Conservation (phyloP, 2,888 invertebrate species). For the Eupithecia tripunctaria region DNA sequence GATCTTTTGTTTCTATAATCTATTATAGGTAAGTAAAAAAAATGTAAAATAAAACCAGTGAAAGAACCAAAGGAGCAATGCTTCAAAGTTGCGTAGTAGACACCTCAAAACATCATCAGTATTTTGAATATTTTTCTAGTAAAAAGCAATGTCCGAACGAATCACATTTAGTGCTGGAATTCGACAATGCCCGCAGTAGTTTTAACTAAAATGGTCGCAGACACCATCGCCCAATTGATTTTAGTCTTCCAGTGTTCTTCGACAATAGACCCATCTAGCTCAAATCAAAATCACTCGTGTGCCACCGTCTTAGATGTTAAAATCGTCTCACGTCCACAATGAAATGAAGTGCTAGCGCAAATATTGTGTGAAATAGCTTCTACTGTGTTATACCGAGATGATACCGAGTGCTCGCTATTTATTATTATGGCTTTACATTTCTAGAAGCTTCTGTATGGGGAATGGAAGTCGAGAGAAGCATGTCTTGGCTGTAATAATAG, state of each 20-base stretch:
- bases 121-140: no score
- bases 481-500: background rate
- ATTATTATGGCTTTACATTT: constrained; percentile 8
- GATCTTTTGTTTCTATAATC: no score
- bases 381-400: constrained; percentile 25
- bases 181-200: no score
- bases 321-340: constrained; percentile 52
- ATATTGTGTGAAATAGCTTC: constrained; percentile 51
- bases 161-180: no score
- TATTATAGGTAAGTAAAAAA: no score
- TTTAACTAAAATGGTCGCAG: no score
- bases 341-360: constrained; percentile 50
- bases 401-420: constrained; percentile 12
- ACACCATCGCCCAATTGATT: no score
- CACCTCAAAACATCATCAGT: background rate
- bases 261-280: background rate
- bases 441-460: background rate
- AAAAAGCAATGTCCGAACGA: no score
- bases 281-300: constrained; percentile 24
- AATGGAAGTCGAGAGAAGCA: background rate
- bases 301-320: constrained; percentile 38
- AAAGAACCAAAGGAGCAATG: background rate
- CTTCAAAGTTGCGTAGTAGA: background rate
- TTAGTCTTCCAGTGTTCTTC: background rate
- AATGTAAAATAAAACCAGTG: no score